Conservation (phyloP, 2,797 vertebrate species). For the Danionella dracula region DNA sequence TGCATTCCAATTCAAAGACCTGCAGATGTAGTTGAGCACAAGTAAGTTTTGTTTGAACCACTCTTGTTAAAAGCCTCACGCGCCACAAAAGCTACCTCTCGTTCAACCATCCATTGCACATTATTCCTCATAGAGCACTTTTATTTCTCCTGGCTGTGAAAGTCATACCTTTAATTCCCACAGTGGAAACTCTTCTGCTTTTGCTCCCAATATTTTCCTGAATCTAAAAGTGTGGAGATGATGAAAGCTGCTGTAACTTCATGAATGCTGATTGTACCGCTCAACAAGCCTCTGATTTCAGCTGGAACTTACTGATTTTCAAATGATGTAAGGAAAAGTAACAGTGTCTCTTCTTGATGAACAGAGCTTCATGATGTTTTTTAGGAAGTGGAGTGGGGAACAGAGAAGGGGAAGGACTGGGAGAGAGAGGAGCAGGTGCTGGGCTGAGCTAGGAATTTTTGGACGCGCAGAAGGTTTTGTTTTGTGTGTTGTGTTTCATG, state of each 20-base stretch:
- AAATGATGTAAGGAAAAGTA: conserved; percentile 76
- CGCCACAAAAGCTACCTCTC: background rate
- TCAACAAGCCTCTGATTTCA: conserved; percentile 69
- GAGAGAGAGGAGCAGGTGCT: conserved; percentile 52
- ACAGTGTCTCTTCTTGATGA: conserved; percentile 57
- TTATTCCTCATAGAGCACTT: background rate
- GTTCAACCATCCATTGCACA: background rate
- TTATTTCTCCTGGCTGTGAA: background rate
- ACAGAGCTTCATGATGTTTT: conserved; percentile 49
- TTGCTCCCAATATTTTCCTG: conserved; percentile 49
- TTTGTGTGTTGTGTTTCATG: conserved; percentile 30
- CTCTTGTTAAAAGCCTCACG: too few relatives aligned
- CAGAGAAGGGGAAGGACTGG: conserved; percentile 20
- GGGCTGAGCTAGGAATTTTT: conserved; percentile 59
- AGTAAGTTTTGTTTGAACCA: too few relatives aligned
- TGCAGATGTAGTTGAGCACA: too few relatives aligned
- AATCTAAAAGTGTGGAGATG: conserved; percentile 64
- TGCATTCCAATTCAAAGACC: too few relatives aligned
- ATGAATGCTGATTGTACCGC: conserved; percentile 62
- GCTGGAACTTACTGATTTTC: conserved; percentile 57
- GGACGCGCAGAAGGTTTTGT: conserved; percentile 46
- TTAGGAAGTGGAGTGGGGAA: conserved; percentile 9
- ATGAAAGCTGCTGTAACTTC: conserved; percentile 69
- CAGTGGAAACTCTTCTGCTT: background rate
- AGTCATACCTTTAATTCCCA: conserved; percentile 34